Base-by-base conservation (phyloP, 2,888 invertebrate species). In the Aphidius colemani region DNA sequence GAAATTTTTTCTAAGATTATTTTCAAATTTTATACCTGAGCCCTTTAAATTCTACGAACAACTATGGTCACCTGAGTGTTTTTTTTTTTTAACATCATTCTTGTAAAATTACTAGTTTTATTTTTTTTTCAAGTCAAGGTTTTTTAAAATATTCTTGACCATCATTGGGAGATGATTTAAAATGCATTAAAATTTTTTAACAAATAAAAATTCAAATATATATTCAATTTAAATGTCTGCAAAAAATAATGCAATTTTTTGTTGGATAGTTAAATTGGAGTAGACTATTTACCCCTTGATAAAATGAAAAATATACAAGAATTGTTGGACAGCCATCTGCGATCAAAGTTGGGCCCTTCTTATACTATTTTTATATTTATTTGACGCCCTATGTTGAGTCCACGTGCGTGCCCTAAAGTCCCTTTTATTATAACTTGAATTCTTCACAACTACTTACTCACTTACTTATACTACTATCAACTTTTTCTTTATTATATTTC, bases 1-100 rank as follows among this genome's bases (percentile, higher is more conserved):
- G 30, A 30, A 30, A 18, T 18, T 30, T 30, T 30, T 30, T 30
- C 5, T 2, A 30, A 30, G 30, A 30, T 2, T 3, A 30, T 30
- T 5, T 5, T 30, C 5, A 30, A 30, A 59, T 43, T 53, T 64
- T 66, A 59, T 69, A 70, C 70, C 68, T 68, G 69, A 18, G 67
- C 68, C 68, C 69, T 70, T 70, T 69, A 68, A 70, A 69, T 69
- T 67, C 60, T 51, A 48, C 57, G 65, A 69, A 66, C 61, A 56
- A 61, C 63, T 59, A 45, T 64, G 68, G 68, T 70, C 70, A 70
- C 67, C 70, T 66, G 70, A 67, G 67, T 41, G n/a, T n/a, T n/a
- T n/a, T 61, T 63, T 53, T 59, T 62, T 41, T 61, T 18, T 1
- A 18, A 18, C 13, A 18, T 18, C 13, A 18, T 18, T 13, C 13